Conservation (phyloP, 2,888 invertebrate genomes). For the Argyresthia albistria region DNA sequence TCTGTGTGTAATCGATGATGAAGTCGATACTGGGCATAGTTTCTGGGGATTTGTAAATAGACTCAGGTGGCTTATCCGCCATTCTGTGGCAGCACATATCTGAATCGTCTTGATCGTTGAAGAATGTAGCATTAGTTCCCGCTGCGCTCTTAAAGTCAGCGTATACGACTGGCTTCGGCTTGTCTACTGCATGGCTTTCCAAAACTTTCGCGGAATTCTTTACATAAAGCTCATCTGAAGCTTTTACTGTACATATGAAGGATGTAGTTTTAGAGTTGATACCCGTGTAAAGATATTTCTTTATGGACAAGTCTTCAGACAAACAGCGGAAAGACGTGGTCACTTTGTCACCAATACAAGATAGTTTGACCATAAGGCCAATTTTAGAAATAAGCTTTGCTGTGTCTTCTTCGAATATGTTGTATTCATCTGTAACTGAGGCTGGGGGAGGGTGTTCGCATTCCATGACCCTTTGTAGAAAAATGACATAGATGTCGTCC, state of each 20-base stretch:
- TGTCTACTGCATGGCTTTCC: slow-evolving; percentile 34
- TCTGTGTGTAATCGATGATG: slow-evolving; percentile 54
- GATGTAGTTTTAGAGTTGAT: slow-evolving; percentile 57
- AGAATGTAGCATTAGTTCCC: slow-evolving; percentile 46
- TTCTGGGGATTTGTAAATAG: slow-evolving; percentile 45
- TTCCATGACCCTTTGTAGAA: slow-evolving; percentile 34
- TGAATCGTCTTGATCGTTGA: slow-evolving; percentile 28
- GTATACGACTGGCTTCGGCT: slow-evolving; percentile 30
- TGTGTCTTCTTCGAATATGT: slow-evolving; percentile 56
- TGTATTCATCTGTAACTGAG: slow-evolving; percentile 47
- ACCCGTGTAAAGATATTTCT: slow-evolving; percentile 54
- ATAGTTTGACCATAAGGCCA: slow-evolving; percentile 48
- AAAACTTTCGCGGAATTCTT: slow-evolving; percentile 46
- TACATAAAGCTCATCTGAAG: slow-evolving; percentile 45
- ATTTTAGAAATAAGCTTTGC: slow-evolving; percentile 52
- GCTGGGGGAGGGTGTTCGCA: slow-evolving; percentile 30
- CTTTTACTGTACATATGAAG: slow-evolving; percentile 56
- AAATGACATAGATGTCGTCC: slow-evolving; percentile 42
- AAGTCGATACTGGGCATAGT: slow-evolving; percentile 50
- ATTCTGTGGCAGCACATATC: slow-evolving; percentile 51
- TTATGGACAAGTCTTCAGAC: slow-evolving; percentile 47
- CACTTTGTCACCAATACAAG: slow-evolving; percentile 44
- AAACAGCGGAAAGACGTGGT: slow-evolving; percentile 52
- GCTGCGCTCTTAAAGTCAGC: slow-evolving; percentile 57
- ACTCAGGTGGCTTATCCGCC: slow-evolving; percentile 53